Percentiles rank a stretch among this genome's conserved stretches.
These are phyloP conservation scores for Dolichallabes microphthalmus DNA, from an alignment of 2,113 vertebrate genomes.

Conservation along the genomic window DNA sequence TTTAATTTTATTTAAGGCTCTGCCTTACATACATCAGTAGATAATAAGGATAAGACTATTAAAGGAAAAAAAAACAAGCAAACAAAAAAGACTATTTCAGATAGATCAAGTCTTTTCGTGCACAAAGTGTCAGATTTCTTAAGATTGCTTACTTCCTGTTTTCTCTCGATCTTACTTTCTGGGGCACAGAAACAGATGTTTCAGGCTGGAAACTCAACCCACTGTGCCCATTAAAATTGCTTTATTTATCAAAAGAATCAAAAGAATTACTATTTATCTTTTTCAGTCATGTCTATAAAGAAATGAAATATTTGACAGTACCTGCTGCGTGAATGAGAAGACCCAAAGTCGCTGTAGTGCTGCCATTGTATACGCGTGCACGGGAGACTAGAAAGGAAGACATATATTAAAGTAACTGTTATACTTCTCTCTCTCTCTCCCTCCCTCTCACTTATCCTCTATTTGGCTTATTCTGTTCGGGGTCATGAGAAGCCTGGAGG, in stretches of 20 bases:
- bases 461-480: too few species aligned
- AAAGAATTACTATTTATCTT: too few species aligned
- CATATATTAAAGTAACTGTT: background rate
- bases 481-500: too few species aligned
- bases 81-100: background rate
- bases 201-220: background rate
- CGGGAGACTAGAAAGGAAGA: constrained; percentile 60
- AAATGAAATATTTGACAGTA: constrained; percentile 44
- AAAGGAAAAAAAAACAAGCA: background rate
- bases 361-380: constrained; percentile 52
- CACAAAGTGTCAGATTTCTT: background rate
- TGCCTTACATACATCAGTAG: background rate
- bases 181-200: background rate
- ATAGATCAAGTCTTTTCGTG: background rate
- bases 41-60: background rate
- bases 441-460: too few species aligned
- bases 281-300: background rate
- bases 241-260: background rate
- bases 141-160: constrained; percentile 3
- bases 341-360: constrained; percentile 73
- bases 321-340: constrained; percentile 80
- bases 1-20: too few species aligned
- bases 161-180: background rate
- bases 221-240: background rate
- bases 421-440: background rate